Evolutionary conservation across 1,140 invertebrate genomes (phyloP).

Genomic region (Danaus plexippus): DNA sequence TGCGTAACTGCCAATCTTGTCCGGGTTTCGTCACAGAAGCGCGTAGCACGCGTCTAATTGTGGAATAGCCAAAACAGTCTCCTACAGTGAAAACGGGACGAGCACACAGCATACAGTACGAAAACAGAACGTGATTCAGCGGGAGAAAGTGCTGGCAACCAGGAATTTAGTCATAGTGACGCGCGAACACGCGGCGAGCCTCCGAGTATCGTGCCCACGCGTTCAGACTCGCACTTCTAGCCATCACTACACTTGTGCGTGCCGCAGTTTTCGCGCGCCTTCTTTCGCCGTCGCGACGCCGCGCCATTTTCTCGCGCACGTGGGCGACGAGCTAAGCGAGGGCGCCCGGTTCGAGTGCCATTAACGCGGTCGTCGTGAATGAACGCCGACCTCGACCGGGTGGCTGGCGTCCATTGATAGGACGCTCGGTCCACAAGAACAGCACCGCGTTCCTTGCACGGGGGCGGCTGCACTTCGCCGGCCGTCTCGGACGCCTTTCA

Average conservation of each 20-base stretch:
- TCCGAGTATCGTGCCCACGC: slow-evolving; percentile 43
- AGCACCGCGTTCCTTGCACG: slow-evolving; percentile 34
- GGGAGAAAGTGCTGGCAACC: slow-evolving; percentile 48
- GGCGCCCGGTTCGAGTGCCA: slow-evolving; percentile 55
- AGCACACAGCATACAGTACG: slow-evolving; percentile 40
- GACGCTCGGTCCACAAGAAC: slow-evolving; percentile 52
- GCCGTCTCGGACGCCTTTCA: slow-evolving; percentile 46
- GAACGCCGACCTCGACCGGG: slow-evolving; percentile 64
- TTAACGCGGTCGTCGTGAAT: slow-evolving; percentile 68
- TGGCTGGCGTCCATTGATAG: slow-evolving; percentile 62
- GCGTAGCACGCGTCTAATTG: slow-evolving; percentile 58
- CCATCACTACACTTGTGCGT: slow-evolving; percentile 52
- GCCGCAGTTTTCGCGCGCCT: slow-evolving; percentile 61
- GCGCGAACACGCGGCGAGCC: slow-evolving; percentile 48
- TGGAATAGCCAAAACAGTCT: slow-evolving; percentile 62
- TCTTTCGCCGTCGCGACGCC: slow-evolving; percentile 58
- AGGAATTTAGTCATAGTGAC: slow-evolving; percentile 27
- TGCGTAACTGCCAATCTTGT: slow-evolving; percentile 58
- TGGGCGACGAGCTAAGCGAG: slow-evolving; percentile 57
- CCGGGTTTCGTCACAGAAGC: slow-evolving; percentile 59
- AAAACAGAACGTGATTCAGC: slow-evolving; percentile 61
- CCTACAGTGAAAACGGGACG: slow-evolving; percentile 24
- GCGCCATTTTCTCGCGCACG: slow-evolving; percentile 68
- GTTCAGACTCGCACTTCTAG: slow-evolving; percentile 25
- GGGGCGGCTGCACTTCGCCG: slow-evolving; percentile 56